These are phyloP conservation scores for Garrulus glandarius DNA, from an alignment of 2,797 vertebrate species.

Conservation along the genomic window DNA sequence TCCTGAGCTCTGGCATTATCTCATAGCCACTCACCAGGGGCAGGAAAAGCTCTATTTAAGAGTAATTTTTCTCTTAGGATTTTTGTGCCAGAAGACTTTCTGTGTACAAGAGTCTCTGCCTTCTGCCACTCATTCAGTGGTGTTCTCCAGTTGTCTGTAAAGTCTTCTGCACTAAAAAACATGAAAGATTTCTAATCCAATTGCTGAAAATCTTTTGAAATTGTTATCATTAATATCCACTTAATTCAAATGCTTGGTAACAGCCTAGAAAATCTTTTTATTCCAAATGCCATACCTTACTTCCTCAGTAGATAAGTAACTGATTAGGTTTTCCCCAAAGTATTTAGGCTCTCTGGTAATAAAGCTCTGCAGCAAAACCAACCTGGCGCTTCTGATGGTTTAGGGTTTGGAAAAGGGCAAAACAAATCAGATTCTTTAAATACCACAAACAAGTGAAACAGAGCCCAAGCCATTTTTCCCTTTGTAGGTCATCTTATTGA, in stretches of 20 bases:
- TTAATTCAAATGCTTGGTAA: not conserved
- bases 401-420: not conserved
- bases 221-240: not conserved
- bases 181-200: not conserved
- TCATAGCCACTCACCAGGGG: not conserved
- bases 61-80: not conserved
- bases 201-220: conserved; percentile 3
- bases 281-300: not conserved
- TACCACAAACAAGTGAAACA: not conserved
- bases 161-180: not conserved
- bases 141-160: not conserved
- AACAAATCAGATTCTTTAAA: not conserved
- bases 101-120: not conserved
- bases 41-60: not conserved
- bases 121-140: not conserved
- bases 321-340: not conserved
- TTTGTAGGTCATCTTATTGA: not conserved
- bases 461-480: not conserved
- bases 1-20: not conserved
- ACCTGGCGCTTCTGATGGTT: not conserved
- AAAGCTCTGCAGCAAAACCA: not conserved
- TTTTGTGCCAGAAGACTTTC: not conserved
- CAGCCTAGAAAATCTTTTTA: not conserved
- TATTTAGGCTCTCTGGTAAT: not conserved
- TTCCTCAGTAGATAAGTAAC: not conserved